These are phyloP conservation scores for Phycodurus eques DNA, from an alignment of 2,113 vertebrate genomes.

Conservation along the genomic window DNA sequence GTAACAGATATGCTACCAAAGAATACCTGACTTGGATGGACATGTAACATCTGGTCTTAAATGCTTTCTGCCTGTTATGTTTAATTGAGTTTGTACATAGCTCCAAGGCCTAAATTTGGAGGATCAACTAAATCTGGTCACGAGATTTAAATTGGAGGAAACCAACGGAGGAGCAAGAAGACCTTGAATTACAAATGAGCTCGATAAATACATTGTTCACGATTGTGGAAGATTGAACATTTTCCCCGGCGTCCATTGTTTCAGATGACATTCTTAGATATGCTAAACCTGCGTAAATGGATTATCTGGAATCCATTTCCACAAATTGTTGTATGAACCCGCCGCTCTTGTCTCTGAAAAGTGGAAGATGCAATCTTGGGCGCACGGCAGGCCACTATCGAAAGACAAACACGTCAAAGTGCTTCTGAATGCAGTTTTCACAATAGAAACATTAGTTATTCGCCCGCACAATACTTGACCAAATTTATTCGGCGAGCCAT, in stretches of 20 bases:
- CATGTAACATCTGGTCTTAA: not conserved
- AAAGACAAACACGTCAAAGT: constrained; percentile 18
- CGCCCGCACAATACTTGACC: too few relatives aligned
- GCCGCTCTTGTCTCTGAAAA: constrained; percentile 22
- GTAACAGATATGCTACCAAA: not conserved
- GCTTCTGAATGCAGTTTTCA: too few relatives aligned
- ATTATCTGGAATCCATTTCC: constrained; percentile 67
- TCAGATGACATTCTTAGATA: constrained; percentile 24
- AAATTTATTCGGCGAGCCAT: too few relatives aligned
- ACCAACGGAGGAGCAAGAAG: not conserved
- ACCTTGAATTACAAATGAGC: constrained; percentile 28
- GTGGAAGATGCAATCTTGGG: not conserved
- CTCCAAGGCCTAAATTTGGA: not conserved
- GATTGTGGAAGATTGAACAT: constrained; percentile 6
- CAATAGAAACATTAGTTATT: too few relatives aligned
- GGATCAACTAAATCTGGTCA: not conserved
- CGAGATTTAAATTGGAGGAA: not conserved
- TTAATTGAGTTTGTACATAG: constrained; percentile 4
- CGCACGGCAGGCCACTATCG: constrained; percentile 38
- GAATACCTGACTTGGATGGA: not conserved
- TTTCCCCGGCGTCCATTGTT: constrained; percentile 42
- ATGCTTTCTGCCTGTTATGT: not conserved
- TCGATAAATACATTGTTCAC: constrained; percentile 13
- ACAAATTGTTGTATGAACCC: constrained; percentile 61
- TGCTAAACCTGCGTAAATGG: constrained; percentile 1